phyloP scores from a whole-genome alignment of 2,888 invertebrate genomes.

The Apamea sordens region DNA sequence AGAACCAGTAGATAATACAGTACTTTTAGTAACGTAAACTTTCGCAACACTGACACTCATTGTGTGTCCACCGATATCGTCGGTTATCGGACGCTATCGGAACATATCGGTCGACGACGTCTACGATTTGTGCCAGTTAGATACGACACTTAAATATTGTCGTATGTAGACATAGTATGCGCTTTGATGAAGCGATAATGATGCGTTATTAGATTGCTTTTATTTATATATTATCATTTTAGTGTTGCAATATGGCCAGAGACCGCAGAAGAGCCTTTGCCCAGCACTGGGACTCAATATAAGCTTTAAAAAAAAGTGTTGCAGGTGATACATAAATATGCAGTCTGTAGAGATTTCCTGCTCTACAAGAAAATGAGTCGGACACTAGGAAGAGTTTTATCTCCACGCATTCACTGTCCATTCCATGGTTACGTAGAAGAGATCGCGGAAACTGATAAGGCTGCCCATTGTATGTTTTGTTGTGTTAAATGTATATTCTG shows the following conservation, averaged over 20 bases:
- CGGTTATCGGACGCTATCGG: constrained; percentile 61
- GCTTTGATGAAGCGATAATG: constrained; percentile 52
- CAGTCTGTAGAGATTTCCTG: background rate
- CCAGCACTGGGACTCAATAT: background rate
- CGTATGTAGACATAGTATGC: constrained; percentile 8
- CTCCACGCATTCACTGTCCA: too few relatives aligned
- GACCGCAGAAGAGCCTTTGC: background rate
- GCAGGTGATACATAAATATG: background rate
- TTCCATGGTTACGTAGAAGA: too few relatives aligned
- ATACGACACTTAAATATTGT: constrained; percentile 62
- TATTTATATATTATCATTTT: constrained; percentile 36
- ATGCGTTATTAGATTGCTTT: constrained; percentile 24
- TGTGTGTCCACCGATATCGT: constrained; percentile 59
- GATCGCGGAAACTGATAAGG: too few relatives aligned
- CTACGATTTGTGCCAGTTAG: constrained; percentile 67
- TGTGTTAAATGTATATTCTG: too few relatives aligned
- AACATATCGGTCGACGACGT: constrained; percentile 67
- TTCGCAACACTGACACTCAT: constrained; percentile 73
- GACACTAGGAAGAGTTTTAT: background rate
- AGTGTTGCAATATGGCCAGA: background rate
- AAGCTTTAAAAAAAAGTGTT: too few relatives aligned
- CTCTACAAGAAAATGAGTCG: background rate
- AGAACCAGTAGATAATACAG: constrained; percentile 11
- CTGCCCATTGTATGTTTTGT: too few relatives aligned
- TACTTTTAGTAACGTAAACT: constrained; percentile 53